Percentiles rank a stretch among this genome's conserved stretches.
phyloP scores from a whole-genome alignment of 2,113 vertebrate species.

The Talpa occidentalis region DNA sequence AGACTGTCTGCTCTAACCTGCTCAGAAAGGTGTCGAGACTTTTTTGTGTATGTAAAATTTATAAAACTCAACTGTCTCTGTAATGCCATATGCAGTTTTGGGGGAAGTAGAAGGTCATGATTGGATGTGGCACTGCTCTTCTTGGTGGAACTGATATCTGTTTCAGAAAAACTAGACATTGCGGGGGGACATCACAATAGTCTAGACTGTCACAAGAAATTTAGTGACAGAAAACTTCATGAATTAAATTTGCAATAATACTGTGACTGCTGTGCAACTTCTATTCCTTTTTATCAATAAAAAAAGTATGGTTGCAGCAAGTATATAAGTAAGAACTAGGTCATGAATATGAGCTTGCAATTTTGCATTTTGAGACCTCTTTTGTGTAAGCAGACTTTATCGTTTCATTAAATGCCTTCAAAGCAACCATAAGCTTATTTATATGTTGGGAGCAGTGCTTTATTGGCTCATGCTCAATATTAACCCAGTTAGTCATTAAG shows the following conservation, averaged over 20 bases:
- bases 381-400: not conserved
- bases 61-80: not conserved
- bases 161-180: not conserved
- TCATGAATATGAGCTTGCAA: not conserved
- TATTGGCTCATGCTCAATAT: not conserved
- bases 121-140: not conserved
- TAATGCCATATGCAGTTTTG: not conserved
- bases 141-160: not conserved
- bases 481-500: not conserved
- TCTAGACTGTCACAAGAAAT: not conserved
- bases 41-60: not conserved
- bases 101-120: not conserved
- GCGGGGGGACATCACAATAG: too few relatives aligned
- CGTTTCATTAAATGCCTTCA: not conserved
- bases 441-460: not conserved
- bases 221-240: not conserved
- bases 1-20: not conserved
- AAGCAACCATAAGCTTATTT: not conserved
- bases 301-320: not conserved
- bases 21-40: not conserved
- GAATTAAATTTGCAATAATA: not conserved
- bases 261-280: not conserved
- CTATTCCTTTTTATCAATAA: not conserved
- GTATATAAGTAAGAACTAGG: not conserved
- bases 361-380: not conserved